Evolutionary conservation across 2,888 invertebrate species (phyloP).

Genomic region (Cataglyphis altisquamis): DNA sequence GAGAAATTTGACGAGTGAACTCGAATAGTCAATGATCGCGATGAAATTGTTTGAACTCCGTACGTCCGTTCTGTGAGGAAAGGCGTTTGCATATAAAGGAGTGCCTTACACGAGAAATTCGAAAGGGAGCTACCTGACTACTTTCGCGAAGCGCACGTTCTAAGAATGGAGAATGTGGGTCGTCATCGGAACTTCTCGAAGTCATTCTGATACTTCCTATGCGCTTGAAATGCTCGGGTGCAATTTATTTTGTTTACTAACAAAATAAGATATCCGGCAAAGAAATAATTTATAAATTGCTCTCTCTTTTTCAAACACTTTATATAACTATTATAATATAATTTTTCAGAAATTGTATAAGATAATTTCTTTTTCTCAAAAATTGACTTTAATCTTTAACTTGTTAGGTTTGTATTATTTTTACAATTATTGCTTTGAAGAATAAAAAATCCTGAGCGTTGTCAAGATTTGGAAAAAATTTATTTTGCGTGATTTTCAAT

Average conservation of each 20-base stretch:
- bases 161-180: slow-evolving; percentile 64
- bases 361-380: neutral
- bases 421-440: neutral
- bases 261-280: neutral
- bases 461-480: neutral
- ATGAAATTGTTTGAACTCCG: slow-evolving; percentile 28
- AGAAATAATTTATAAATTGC: neutral
- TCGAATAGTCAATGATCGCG: neutral
- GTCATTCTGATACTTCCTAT: neutral
- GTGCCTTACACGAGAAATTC: slow-evolving; percentile 53
- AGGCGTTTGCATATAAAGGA: slow-evolving; percentile 36
- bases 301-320: neutral
- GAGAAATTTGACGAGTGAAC: neutral
- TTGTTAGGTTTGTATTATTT: neutral
- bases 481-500: neutral
- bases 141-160: slow-evolving; percentile 65
- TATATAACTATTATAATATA: neutral
- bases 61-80: neutral
- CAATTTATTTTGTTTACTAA: neutral
- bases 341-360: neutral
- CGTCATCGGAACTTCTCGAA: slow-evolving; percentile 50
- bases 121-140: slow-evolving; percentile 65
- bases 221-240: neutral
- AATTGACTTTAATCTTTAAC: neutral
- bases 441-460: neutral